phyloP scores from a whole-genome alignment of 2,888 invertebrate species.

The Adineta ricciae region DNA sequence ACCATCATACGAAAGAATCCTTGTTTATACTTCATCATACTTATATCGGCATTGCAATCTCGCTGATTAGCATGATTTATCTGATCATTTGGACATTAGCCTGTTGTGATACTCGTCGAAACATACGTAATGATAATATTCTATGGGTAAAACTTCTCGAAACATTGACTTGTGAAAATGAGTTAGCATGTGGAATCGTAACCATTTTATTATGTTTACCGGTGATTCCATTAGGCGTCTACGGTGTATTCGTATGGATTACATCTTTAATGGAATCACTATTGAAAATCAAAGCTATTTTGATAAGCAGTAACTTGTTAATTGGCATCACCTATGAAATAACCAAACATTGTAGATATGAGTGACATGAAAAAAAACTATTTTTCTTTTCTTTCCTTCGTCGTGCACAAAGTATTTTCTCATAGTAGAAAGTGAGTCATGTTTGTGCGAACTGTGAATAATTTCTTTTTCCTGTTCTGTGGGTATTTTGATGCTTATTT shows the following conservation, averaged over 20 bases:
- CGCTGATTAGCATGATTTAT: background rate
- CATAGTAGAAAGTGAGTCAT: background rate
- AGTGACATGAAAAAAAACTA: background rate
- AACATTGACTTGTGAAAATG: background rate
- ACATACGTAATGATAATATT: background rate
- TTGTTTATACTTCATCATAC: slow-evolving; percentile 2
- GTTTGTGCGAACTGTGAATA: too few relatives aligned
- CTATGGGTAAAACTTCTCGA: background rate
- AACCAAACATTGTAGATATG: background rate
- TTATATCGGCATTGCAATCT: background rate
- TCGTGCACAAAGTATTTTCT: too few relatives aligned
- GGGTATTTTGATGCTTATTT: background rate
- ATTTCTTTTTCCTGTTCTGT: background rate
- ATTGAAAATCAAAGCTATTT: background rate
- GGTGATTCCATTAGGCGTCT: background rate
- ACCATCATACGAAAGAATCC: background rate
- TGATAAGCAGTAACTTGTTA: background rate
- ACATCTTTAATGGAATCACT: background rate
- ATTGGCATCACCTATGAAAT: background rate
- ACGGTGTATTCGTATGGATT: background rate
- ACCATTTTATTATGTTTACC: background rate
- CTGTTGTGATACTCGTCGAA: background rate
- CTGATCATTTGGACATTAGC: background rate
- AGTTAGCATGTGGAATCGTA: background rate
- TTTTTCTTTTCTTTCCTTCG: background rate